These are phyloP conservation scores for Poeciliopsis paucimaculata DNA, from an alignment of 2,797 vertebrate genomes.

Conservation along the genomic window DNA sequence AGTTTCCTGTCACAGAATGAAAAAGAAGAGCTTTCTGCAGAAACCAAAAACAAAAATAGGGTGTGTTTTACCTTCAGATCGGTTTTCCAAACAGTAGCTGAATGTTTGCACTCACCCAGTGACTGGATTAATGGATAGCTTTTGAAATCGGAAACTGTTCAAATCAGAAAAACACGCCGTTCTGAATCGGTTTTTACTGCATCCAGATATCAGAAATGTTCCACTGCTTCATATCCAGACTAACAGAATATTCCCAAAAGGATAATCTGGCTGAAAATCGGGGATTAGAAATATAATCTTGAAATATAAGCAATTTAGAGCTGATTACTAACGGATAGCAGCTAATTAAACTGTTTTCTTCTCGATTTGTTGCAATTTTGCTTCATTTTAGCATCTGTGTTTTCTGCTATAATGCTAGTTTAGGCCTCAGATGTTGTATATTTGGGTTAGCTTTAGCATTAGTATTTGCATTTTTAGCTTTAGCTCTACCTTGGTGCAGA, in stretches of 20 bases:
- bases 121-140: not conserved
- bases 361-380: not conserved
- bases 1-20: slow-evolving; percentile 57
- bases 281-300: not conserved
- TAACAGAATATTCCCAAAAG: not conserved
- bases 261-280: not conserved
- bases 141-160: not conserved
- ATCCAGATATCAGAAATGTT: not conserved
- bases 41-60: not conserved
- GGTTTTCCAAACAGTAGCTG: not conserved
- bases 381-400: not conserved
- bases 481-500: not conserved
- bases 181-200: not conserved
- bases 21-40: slow-evolving; percentile 12
- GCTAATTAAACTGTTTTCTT: not conserved
- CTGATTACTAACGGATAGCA: not conserved
- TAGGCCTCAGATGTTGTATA: not conserved
- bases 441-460: not conserved
- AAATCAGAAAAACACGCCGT: not conserved
- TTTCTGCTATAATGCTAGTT: not conserved
- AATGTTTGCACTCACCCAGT: not conserved
- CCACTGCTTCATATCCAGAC: not conserved
- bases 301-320: not conserved
- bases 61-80: slow-evolving; percentile 15
- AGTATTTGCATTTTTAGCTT: not conserved